Conservation (phyloP, 2,113 vertebrate species). For the Sinocyclocheilus rhinocerous region DNA sequence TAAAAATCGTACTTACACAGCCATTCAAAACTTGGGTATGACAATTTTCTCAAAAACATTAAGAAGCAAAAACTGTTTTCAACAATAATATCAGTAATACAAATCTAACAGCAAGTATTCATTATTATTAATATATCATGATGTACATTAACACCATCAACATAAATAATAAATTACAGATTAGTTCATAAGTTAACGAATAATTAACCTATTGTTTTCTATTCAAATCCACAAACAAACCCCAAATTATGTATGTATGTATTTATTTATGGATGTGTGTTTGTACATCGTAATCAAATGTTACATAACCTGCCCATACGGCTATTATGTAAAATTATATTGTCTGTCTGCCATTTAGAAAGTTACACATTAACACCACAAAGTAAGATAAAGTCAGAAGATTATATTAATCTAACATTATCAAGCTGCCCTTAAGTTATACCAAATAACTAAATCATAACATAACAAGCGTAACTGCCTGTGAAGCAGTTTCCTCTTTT, state of each 20-base stretch:
- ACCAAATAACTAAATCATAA: background rate
- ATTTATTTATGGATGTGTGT: too few species aligned
- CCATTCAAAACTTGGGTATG: too few species aligned
- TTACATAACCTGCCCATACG: background rate
- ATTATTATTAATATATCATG: background rate
- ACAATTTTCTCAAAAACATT: too few species aligned
- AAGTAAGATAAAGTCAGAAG: background rate
- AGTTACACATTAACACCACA: background rate
- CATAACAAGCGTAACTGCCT: background rate
- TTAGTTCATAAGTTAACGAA: background rate
- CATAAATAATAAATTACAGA: background rate
- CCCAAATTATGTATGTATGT: background rate
- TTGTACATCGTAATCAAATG: background rate
- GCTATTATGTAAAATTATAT: background rate
- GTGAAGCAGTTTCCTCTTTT: background rate
- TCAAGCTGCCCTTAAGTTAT: background rate
- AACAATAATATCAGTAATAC: background rate
- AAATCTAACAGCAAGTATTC: background rate
- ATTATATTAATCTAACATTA: background rate
- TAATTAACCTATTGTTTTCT: background rate
- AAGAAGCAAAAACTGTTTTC: too few species aligned
- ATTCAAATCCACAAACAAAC: background rate
- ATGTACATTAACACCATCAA: background rate
- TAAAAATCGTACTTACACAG: too few species aligned
- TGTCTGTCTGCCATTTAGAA: background rate